phyloP scores from a whole-genome alignment of 2,888 invertebrate genomes.

The Platycnemis pennipes region DNA sequence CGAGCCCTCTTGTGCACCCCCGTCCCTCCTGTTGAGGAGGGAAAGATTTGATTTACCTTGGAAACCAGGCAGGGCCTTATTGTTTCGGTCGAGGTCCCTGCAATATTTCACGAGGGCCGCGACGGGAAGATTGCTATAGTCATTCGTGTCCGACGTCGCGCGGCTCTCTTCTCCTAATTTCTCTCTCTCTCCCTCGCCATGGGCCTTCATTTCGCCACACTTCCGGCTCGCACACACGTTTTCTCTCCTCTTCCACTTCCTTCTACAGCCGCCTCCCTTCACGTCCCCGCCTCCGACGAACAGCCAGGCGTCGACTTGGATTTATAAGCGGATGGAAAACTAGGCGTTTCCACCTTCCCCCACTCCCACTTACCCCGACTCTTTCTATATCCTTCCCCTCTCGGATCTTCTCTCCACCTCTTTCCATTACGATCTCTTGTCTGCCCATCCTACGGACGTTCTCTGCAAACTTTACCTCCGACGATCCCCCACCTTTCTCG shows the following conservation, averaged over 20 bases:
- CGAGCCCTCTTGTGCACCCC: not conserved
- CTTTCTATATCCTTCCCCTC: not conserved
- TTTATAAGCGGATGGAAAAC: constrained; percentile 42
- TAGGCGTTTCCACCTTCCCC: constrained; percentile 13
- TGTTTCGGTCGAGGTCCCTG: constrained; percentile 42
- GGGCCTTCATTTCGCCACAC: not conserved
- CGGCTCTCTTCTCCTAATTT: not conserved
- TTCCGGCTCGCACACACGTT: not conserved
- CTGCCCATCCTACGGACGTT: not conserved
- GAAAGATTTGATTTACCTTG: constrained; percentile 39
- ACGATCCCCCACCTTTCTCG: too few relatives aligned
- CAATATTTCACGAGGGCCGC: constrained; percentile 38
- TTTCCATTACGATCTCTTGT: not conserved
- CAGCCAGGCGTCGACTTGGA: constrained; percentile 45
- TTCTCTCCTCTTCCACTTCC: not conserved
- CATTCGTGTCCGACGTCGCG: constrained; percentile 19
- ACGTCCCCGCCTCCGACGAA: not conserved
- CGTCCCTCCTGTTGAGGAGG: not conserved
- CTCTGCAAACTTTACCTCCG: not conserved
- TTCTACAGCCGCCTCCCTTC: not conserved
- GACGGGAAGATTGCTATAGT: constrained; percentile 37
- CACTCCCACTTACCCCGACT: not conserved
- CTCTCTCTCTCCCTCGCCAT: not conserved
- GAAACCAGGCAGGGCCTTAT: constrained; percentile 33
- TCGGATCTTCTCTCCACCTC: not conserved